phyloP scores from a whole-genome alignment of 1,140 invertebrate species.

The Chrysopa pallens region DNA sequence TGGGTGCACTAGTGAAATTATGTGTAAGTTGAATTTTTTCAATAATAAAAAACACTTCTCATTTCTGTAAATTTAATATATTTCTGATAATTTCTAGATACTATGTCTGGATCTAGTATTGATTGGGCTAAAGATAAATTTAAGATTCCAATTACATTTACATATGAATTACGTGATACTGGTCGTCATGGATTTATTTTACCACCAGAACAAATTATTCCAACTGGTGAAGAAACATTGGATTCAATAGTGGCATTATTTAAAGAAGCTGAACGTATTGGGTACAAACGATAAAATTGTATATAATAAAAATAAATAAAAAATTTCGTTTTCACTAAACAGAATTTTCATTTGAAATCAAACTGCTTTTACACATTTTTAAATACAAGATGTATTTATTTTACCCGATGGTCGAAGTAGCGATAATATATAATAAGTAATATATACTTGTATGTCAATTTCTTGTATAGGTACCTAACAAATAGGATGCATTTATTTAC shows the following conservation, averaged over 20 bases:
- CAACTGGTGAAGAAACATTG: conserved; percentile 48
- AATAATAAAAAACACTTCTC: background rate
- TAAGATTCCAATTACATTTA: conserved; percentile 44
- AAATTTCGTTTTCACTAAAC: too few relatives aligned
- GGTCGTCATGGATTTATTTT: conserved; percentile 58
- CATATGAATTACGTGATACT: conserved; percentile 41
- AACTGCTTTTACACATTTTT: too few relatives aligned
- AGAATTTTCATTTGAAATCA: too few relatives aligned
- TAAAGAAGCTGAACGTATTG: conserved; percentile 25
- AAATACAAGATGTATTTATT: too few relatives aligned
- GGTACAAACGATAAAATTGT: conserved; percentile 11
- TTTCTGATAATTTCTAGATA: conserved; percentile 21
- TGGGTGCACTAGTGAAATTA: conserved; percentile 33
- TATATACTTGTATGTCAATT: too few relatives aligned
- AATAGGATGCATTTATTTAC: too few relatives aligned
- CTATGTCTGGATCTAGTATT: conserved; percentile 40
- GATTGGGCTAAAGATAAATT: conserved; percentile 52
- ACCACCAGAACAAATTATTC: conserved; percentile 46
- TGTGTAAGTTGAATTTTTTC: conserved; percentile 27
- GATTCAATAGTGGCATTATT: conserved; percentile 36
- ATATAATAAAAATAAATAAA: too few relatives aligned
- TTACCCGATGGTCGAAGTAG: too few relatives aligned
- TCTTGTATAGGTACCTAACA: too few relatives aligned
- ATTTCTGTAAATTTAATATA: conserved; percentile 1
- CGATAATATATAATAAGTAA: too few relatives aligned